These are phyloP conservation scores for Gavialis gangeticus DNA, from an alignment of 2,113 vertebrate species.

Conservation along the genomic window DNA sequence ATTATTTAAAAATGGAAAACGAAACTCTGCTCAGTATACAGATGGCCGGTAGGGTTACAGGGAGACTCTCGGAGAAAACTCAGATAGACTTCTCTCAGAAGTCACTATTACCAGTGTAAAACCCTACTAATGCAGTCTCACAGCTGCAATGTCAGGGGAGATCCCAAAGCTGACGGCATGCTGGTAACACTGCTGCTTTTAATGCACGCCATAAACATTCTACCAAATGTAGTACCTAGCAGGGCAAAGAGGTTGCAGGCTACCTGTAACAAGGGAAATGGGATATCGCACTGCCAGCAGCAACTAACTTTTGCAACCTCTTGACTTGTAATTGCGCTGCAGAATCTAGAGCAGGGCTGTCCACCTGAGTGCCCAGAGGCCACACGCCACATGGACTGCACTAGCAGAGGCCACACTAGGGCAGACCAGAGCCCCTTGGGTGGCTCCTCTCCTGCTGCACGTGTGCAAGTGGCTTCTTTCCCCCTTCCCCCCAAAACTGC, in stretches of 20 bases:
- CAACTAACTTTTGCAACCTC: not conserved
- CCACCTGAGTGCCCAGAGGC: not conserved
- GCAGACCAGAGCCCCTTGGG: not conserved
- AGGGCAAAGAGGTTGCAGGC: not conserved
- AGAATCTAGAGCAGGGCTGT: too few species aligned
- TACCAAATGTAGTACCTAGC: accelerated
- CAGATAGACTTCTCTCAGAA: not conserved
- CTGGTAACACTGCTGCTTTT: not conserved
- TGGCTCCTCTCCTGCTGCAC: accelerated
- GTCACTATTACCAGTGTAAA: not conserved
- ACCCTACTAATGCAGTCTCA: accelerated
- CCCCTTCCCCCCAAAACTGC: accelerated
- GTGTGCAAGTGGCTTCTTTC: not conserved
- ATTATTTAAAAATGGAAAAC: not conserved
- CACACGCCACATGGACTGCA: not conserved
- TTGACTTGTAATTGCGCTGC: accelerated
- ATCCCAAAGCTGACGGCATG: not conserved
- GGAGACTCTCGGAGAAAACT: not conserved
- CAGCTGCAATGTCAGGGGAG: not conserved
- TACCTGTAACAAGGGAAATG: accelerated
- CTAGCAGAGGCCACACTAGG: not conserved
- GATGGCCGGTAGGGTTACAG: not conserved
- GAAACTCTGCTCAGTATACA: accelerated
- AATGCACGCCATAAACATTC: not conserved
- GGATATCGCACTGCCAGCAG: not conserved